Evolutionary conservation across 2,797 vertebrate species (phyloP), one percentile per base, ranked within the genome.

Genomic region (Gallinago nigripennis): DNA sequence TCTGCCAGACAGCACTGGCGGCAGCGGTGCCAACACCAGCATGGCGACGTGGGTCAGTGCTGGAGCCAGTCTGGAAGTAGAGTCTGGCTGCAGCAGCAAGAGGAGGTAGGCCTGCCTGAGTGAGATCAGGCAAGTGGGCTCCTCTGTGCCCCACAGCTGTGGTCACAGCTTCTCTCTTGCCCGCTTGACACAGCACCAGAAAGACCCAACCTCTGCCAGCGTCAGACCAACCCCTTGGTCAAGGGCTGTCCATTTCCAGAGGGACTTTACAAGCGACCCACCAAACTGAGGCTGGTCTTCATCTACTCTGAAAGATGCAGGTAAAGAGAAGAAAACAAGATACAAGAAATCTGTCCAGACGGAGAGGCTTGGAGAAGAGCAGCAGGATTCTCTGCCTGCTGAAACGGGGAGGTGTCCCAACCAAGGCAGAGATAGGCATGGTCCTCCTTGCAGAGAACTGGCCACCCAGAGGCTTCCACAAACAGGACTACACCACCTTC

Each of bases 11-110:
- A 33, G 33, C 28, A 11, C 24, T 8, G 35, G 19, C 15, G 4
- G 39, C 1, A 7, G 80, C 33, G 68, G 28, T 19, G 2, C 25
- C 1, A 3, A 27, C 18, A 45, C 58, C 69, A 54, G 65, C 0
- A 8, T 35, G 20, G 73, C 2, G 51, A 3, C 0, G 3, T 4
- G 37, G 58, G 21, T 5, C 4, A 28, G 58, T 0, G 0, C 39
- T 2, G 10, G 8, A 9, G 58, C 78, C 24, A 13, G 56, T 2
- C 64, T 60, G 53, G 43, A 33, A 80, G 61, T 27, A 43, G 65
- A 2, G 19, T 60, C 85, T 69, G 70, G 21, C 9, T 68, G 63
- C 1, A 4, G 64, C 1, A 6, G 35, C 37, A 18, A 4, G 28
- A 56, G 19, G 43, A 14, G 30, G 27, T 2, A 0, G 23, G 48